These are phyloP conservation scores for Euphonia xanthogaster DNA, from an alignment of 2,797 vertebrate species.

Conservation along the genomic window DNA sequence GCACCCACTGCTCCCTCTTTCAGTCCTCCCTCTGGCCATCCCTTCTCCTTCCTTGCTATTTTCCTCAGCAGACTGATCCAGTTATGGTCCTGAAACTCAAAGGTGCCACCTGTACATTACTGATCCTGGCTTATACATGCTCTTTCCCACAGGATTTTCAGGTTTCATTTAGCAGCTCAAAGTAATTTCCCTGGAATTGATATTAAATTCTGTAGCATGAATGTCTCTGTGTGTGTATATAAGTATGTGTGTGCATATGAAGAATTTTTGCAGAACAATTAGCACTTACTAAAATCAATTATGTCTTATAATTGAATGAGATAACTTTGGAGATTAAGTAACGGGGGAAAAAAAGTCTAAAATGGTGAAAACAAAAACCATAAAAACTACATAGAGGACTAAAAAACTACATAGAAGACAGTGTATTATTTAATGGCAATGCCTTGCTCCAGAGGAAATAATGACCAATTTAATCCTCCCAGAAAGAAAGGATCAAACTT, in stretches of 20 bases:
- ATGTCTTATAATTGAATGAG: not conserved
- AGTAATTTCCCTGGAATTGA: not conserved
- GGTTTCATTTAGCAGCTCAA: not conserved
- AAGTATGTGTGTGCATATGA: not conserved
- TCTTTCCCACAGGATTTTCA: not conserved
- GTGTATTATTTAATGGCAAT: not conserved
- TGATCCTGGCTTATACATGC: not conserved
- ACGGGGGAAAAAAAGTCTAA: not conserved
- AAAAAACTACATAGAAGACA: not conserved
- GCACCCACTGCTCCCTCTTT: rapidly evolving
- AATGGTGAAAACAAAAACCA: not conserved
- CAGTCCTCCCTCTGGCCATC: not conserved
- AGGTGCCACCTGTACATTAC: not conserved
- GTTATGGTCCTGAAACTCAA: too few species aligned
- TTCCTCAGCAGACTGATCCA: not conserved
- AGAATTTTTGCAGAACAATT: not conserved
- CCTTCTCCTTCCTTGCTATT: not conserved
- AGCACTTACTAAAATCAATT: slow-evolving; percentile 37
- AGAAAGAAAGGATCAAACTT: not conserved
- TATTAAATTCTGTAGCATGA: not conserved
- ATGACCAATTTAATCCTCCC: not conserved
- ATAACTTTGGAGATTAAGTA: not conserved
- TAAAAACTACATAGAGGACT: not conserved
- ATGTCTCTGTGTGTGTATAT: not conserved
- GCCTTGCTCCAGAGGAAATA: not conserved